A percentile compares a stretch with the other conserved stretches of the same genome.
Evolutionary conservation across 2,797 vertebrate species (phyloP).

Genomic region (Gadopsis marmoratus): DNA sequence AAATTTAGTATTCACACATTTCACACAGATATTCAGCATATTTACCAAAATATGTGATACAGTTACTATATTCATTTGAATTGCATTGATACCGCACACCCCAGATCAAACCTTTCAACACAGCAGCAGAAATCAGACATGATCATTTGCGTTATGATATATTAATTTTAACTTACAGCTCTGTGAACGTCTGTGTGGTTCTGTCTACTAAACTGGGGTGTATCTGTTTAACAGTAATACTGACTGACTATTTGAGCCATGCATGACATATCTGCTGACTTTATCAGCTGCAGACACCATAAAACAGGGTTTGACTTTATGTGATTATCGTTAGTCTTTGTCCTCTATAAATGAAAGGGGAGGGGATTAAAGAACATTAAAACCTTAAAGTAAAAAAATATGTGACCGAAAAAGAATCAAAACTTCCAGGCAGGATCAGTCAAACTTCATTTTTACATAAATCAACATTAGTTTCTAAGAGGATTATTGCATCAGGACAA

Average conservation of each 20-base stretch:
- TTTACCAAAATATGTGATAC: background rate
- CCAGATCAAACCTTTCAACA: background rate
- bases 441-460: background rate
- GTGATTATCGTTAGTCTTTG: conserved; percentile 61
- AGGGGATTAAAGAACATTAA: conserved; percentile 15
- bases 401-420: background rate
- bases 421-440: background rate
- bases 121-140: background rate
- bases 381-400: background rate
- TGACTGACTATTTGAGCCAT: conserved; percentile 5
- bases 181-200: conserved; percentile 17
- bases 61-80: background rate
- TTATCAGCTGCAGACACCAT: conserved; percentile 33
- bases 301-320: conserved; percentile 59
- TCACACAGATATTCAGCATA: background rate
- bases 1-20: background rate
- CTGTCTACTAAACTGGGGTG: conserved; percentile 3
- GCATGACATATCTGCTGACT: conserved; percentile 42
- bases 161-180: conserved; percentile 32
- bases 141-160: background rate
- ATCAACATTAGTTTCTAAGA: background rate
- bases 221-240: background rate
- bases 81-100: background rate
- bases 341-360: conserved; percentile 26
- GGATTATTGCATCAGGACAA: background rate